Evolutionary conservation across 2,797 vertebrate species (phyloP).

Genomic region (Diceros bicornis): DNA sequence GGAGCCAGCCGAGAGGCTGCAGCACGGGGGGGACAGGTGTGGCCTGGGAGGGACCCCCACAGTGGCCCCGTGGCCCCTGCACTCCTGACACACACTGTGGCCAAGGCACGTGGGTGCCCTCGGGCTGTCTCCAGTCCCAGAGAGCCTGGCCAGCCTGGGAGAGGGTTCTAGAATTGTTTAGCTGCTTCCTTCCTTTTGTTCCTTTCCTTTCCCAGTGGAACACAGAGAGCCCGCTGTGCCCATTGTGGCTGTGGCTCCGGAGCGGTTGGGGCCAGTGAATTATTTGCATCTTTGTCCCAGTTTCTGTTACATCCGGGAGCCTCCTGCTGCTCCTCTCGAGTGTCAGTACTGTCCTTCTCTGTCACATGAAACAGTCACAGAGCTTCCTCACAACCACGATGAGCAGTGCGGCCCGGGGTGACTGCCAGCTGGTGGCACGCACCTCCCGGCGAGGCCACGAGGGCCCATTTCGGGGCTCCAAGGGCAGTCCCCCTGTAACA

Average conservation of each 20-base stretch:
- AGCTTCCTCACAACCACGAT: not conserved
- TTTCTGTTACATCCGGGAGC: not conserved
- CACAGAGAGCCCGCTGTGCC: rapidly evolving
- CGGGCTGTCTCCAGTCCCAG: not conserved
- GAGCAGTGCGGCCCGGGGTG: not conserved
- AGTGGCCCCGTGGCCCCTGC: not conserved
- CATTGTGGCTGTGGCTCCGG: not conserved
- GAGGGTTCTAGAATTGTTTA: not conserved
- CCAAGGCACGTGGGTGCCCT: not conserved
- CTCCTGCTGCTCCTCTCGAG: not conserved
- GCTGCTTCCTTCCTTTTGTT: not conserved
- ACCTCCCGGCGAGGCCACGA: not conserved
- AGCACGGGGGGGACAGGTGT: rapidly evolving
- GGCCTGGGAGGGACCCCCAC: not conserved
- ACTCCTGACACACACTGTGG: not conserved
- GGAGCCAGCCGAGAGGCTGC: not conserved
- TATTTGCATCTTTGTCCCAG: not conserved
- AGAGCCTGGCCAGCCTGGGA: not conserved
- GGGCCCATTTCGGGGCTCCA: not conserved
- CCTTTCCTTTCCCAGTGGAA: not conserved
- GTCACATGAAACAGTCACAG: not conserved
- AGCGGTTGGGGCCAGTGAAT: not conserved
- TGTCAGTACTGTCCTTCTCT: not conserved
- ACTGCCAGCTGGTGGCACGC: not conserved
- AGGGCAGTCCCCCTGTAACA: too few relatives aligned